A percentile compares a stretch with the other conserved stretches of the same genome.
These are phyloP conservation scores for Gorsachius magnificus DNA, from an alignment of 2,797 vertebrate species.

Conservation along the genomic window DNA sequence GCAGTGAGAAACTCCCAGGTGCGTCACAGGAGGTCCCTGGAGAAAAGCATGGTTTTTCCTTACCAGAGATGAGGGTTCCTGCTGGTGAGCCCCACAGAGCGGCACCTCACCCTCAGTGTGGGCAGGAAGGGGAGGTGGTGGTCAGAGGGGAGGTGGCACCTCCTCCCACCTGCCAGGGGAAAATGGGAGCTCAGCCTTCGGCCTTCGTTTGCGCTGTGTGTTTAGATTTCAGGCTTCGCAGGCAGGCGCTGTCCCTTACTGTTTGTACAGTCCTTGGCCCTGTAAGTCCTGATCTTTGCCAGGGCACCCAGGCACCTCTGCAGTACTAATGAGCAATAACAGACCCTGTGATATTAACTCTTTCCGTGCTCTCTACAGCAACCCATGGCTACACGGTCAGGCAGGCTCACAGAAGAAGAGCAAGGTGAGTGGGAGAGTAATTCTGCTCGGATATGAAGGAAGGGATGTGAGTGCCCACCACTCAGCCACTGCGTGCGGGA, in stretches of 20 bases:
- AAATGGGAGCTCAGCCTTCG: background rate
- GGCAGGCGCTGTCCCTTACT: background rate
- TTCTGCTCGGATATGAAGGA: background rate
- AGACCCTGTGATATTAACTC: background rate
- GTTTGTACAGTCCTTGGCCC: conserved; percentile 1
- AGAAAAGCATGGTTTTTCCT: background rate
- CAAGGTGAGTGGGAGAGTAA: background rate
- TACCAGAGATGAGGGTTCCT: background rate
- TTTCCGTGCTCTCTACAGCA: background rate
- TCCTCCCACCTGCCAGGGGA: background rate
- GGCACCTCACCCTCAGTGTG: rapidly evolving
- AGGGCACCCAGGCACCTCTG: background rate
- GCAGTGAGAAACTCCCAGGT: background rate
- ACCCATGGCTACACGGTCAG: background rate
- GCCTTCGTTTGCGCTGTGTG: background rate
- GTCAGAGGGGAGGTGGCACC: background rate
- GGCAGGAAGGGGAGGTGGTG: background rate
- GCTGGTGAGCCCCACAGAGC: background rate
- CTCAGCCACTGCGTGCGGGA: rapidly evolving
- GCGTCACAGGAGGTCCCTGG: background rate
- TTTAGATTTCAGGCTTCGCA: conserved; percentile 9
- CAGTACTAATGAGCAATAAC: background rate
- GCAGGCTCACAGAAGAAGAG: background rate
- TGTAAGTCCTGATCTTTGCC: background rate
- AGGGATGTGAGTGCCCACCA: background rate